A percentile compares a stretch with the other conserved stretches of the same genome.
phyloP scores from a whole-genome alignment of 2,113 vertebrate genomes.

The Strigops habroptila region DNA sequence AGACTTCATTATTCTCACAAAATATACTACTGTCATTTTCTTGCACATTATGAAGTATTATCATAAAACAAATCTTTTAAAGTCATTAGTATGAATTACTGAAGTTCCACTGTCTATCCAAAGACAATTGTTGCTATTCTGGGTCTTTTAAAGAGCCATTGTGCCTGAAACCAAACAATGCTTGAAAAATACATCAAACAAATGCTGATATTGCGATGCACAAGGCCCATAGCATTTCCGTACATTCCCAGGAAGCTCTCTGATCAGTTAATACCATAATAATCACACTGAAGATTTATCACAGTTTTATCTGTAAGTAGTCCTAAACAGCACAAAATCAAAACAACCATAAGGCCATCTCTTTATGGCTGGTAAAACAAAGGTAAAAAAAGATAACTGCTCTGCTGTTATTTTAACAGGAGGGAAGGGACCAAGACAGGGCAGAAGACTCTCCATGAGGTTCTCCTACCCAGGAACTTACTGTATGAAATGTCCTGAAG shows the following conservation, averaged over 20 bases:
- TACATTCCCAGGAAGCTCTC: not conserved
- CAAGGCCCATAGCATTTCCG: constrained; percentile 13
- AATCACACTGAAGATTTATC: not conserved
- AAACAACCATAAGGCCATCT: not conserved
- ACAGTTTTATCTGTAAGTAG: not conserved
- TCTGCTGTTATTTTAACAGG: not conserved
- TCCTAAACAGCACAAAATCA: not conserved
- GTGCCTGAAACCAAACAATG: constrained; percentile 32
- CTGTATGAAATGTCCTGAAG: not conserved
- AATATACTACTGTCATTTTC: constrained; percentile 52
- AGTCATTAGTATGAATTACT: constrained; percentile 32
- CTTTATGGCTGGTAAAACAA: not conserved
- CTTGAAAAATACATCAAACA: constrained; percentile 55
- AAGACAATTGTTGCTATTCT: not conserved
- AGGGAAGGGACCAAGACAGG: not conserved
- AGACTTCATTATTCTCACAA: constrained; percentile 58
- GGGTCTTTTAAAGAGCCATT: not conserved
- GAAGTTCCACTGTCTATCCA: not conserved
- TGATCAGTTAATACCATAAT: not conserved
- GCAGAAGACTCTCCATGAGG: not conserved
- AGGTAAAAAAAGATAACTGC: not conserved
- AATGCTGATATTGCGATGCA: not conserved
- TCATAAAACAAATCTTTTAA: constrained; percentile 34
- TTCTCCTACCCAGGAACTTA: not conserved
- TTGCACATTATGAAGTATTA: constrained; percentile 24